Percentiles rank a stretch among this genome's conserved stretches.
Conservation (phyloP, 2,888 invertebrate genomes). For the Sycophila texana region DNA sequence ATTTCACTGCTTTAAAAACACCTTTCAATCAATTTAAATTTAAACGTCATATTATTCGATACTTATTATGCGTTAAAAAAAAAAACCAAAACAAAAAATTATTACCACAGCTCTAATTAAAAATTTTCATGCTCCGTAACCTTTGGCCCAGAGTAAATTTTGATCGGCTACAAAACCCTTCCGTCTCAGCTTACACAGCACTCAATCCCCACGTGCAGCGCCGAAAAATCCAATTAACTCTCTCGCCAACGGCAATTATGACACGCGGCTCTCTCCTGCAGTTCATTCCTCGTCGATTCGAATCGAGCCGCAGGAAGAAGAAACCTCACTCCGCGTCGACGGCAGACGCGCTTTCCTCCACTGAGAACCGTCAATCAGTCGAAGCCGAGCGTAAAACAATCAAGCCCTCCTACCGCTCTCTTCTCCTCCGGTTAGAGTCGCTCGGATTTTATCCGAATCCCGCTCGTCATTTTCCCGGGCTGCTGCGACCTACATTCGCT, state of each 20-base stretch:
- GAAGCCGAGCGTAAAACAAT: slow-evolving; percentile 1
- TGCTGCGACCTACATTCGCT: slow-evolving; percentile 20
- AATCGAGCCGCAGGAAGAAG: not conserved
- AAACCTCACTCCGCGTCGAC: not conserved
- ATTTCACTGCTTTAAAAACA: no score
- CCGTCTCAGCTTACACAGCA: not conserved
- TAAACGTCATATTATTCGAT: not conserved
- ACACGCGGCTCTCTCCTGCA: not conserved
- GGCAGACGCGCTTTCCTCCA: slow-evolving; percentile 21
- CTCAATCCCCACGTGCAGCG: not conserved
- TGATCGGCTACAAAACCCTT: not conserved
- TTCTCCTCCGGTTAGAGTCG: not conserved
- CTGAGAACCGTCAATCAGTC: slow-evolving; percentile 39
- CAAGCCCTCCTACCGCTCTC: not conserved
- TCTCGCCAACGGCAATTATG: slow-evolving; percentile 37
- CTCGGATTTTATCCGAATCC: slow-evolving; percentile 14
- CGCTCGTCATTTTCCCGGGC: slow-evolving; percentile 6
- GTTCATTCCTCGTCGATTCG: slow-evolving; percentile 19
- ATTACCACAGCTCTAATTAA: not conserved
- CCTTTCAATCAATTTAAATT: not conserved
- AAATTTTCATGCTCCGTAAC: not conserved
- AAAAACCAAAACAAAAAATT: not conserved
- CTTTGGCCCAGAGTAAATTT: not conserved
- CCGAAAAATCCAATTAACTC: slow-evolving; percentile 53
- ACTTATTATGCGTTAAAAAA: not conserved